phyloP scores from a whole-genome alignment of 2,113 vertebrate genomes.

The Oxyruncus cristatus region DNA sequence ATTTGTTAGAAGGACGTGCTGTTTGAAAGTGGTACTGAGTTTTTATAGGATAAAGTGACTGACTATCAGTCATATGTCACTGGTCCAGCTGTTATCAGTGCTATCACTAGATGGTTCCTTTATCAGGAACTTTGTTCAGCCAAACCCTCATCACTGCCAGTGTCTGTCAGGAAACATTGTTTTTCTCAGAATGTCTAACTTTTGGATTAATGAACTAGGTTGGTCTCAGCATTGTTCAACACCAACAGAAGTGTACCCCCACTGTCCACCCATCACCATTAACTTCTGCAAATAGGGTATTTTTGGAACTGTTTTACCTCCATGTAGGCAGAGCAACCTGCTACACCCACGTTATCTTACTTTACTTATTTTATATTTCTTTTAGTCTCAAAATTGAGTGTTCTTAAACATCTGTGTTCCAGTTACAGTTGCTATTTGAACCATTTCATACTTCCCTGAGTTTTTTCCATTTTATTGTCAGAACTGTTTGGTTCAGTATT shows the following conservation, averaged over 20 bases:
- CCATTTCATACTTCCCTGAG: neutral
- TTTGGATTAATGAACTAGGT: neutral
- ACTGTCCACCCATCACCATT: no score
- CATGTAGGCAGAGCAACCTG: neutral
- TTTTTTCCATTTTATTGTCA: neutral
- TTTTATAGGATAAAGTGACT: neutral
- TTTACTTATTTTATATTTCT: neutral
- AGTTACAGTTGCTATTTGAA: neutral
- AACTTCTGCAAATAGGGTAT: neutral
- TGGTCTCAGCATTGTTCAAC: neutral
- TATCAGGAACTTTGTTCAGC: neutral
- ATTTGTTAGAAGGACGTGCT: neutral
- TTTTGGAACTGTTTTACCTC: neutral
- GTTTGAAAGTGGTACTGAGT: neutral
- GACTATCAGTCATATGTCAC: accelerated
- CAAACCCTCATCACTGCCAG: neutral
- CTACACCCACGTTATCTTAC: neutral
- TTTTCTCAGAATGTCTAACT: neutral
- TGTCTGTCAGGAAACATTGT: neutral
- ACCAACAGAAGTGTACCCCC: neutral
- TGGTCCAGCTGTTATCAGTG: neutral
- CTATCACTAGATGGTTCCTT: neutral
- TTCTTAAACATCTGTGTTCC: neutral
- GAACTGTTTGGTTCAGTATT: neutral
- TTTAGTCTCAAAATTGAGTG: neutral